phyloP scores from a whole-genome alignment of 2,797 vertebrate species.

The Tolypeutes matacus region DNA sequence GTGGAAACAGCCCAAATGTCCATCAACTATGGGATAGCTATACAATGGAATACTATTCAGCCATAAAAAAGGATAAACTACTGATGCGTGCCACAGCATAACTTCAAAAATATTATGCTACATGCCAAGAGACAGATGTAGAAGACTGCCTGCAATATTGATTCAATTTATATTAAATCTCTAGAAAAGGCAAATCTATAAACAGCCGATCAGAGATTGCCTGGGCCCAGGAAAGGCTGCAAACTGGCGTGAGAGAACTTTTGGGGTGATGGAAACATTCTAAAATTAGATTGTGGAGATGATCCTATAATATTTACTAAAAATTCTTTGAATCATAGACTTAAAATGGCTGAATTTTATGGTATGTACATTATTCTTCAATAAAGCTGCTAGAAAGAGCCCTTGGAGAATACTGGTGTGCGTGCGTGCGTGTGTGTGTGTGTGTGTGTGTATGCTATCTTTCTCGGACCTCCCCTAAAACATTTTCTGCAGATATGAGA shows the following conservation, averaged over 20 bases:
- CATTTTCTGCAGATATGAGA: background rate
- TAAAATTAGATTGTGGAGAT: background rate
- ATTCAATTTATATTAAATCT: background rate
- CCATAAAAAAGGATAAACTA: background rate
- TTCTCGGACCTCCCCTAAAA: background rate
- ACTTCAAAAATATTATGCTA: background rate
- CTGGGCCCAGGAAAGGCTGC: background rate
- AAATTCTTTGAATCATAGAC: background rate
- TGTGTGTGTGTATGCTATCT: background rate
- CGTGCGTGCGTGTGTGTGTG: background rate
- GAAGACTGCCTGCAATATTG: accelerated
- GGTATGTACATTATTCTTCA: background rate
- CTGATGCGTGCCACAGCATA: background rate
- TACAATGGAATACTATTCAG: background rate
- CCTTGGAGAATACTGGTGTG: background rate
- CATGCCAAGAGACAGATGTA: background rate
- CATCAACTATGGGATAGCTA: background rate
- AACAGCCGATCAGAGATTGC: background rate
- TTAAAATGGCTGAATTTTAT: background rate
- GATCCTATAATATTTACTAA: background rate
- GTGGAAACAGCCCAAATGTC: background rate
- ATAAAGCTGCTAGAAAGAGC: background rate
- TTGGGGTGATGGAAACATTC: background rate
- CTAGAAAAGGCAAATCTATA: too few species aligned
- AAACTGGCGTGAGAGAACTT: background rate